Conservation (phyloP, 2,888 invertebrate genomes). For the Panorpa germanica region DNA sequence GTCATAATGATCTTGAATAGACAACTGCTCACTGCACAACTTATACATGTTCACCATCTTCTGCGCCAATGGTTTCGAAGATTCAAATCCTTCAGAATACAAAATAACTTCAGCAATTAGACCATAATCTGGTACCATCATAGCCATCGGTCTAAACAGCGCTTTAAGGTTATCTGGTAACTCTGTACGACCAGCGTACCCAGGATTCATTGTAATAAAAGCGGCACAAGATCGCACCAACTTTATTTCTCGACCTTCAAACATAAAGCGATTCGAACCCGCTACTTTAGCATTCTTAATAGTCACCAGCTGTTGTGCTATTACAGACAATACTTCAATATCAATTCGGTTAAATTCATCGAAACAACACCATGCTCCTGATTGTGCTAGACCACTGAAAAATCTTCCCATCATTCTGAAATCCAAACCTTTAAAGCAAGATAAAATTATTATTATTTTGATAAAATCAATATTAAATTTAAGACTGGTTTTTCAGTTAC, state of each 20-base stretch:
- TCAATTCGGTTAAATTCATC: constrained; percentile 85
- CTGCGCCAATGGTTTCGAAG: constrained; percentile 67
- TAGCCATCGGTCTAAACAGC: constrained; percentile 67
- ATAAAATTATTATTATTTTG: background rate
- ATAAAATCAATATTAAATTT: constrained; percentile 2
- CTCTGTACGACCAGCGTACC: constrained; percentile 78
- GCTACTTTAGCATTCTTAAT: constrained; percentile 71
- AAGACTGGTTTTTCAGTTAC: constrained; percentile 26
- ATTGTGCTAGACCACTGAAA: constrained; percentile 75
- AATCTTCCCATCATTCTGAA: constrained; percentile 80
- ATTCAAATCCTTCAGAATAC: constrained; percentile 87
- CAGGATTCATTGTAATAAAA: constrained; percentile 86
- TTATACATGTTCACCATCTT: constrained; percentile 92
- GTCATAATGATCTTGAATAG: constrained; percentile 84
- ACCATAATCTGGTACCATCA: constrained; percentile 88
- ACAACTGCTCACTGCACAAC: constrained; percentile 75
- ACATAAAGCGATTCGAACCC: constrained; percentile 51
- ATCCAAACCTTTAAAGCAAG: constrained; percentile 28
- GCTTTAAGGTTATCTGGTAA: constrained; percentile 78
- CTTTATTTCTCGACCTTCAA: constrained; percentile 77
- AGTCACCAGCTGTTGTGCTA: constrained; percentile 76
- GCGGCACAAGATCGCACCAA: constrained; percentile 62
- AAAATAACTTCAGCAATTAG: constrained; percentile 80
- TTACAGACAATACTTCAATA: constrained; percentile 76
- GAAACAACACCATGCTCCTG: constrained; percentile 85